Evolutionary conservation across 2,797 vertebrate species (phyloP), one percentile per base, ranked within the genome.

Genomic region (Mionectes olivaceus): DNA sequence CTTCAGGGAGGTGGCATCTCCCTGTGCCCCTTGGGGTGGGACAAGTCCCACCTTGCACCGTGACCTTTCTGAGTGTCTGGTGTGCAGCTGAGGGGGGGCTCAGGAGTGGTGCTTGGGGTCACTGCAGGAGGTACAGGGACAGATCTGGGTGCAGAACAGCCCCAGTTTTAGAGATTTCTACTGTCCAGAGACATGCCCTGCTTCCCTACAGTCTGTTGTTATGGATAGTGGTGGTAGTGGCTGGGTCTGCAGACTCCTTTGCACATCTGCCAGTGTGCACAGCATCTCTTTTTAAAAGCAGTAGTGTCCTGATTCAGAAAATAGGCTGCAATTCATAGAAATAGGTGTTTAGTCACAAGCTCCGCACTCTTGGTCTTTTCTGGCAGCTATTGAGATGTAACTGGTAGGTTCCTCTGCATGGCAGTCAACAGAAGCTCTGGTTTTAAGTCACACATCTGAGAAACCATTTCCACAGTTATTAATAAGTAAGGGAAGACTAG

Each of bases 21-120:
- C 47, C 47, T 1, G 0, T 7, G 11, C 22, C 50, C 41, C 30
- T 55, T 53, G 41, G 10, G 6, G 7, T 3, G 0, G 2, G 25
- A 22, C 0, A 1, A 87, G 69, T 16, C 49, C 52, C 11, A 14
- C 10, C 43, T 77, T 30, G 4, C 43, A 35, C 24, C n/a, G 32
- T 27, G 8, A 27, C 60, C 23, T 87, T 71, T n/a, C 65, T 6
- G 9, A 44, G 16, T 46, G 12, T 67, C 69, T 65, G 59, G 17
- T 70, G 13, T 19, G 35, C 2, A 5, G 25, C 43, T 3, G 6
- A 86, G 49, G 50, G 56, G 55, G 71, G 57, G 39, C 50, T 61
- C 81, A 65, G 53, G 60, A 13, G 28, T 7, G 13, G 17, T 19
- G 2, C 33, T 61, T 5, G 3, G 22, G 47, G 23, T 35, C 27